Percentiles rank a stretch among this genome's conserved stretches.
These are phyloP conservation scores for Dolichoris vasculosae DNA, from an alignment of 1,140 invertebrate genomes.

Conservation along the genomic window DNA sequence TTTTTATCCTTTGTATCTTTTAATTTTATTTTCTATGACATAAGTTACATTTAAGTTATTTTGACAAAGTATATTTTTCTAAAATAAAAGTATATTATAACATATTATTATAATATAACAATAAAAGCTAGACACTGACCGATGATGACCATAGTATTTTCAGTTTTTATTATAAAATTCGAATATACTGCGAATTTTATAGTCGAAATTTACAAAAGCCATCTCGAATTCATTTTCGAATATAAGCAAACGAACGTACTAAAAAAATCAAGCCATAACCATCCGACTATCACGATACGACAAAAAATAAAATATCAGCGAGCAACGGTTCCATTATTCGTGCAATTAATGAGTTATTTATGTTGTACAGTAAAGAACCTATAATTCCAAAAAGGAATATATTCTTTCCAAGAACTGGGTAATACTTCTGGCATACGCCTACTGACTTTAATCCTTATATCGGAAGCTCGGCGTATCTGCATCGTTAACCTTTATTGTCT, in stretches of 20 bases:
- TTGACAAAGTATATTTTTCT: background rate
- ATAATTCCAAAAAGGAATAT: constrained; percentile 5
- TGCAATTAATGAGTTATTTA: constrained; percentile 46
- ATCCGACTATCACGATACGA: background rate
- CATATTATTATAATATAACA: background rate
- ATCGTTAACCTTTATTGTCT: constrained; percentile 48
- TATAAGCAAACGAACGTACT: background rate
- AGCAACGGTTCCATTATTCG: constrained; percentile 15
- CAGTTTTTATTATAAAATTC: background rate
- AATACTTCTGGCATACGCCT: background rate
- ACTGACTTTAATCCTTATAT: constrained; percentile 39
- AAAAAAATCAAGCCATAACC: constrained; percentile 11
- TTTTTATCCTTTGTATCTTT: no score
- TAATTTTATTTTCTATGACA: no score
- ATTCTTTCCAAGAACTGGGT: background rate
- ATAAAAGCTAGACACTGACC: background rate
- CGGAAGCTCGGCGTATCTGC: constrained; percentile 47
- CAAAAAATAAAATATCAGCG: constrained; percentile 5
- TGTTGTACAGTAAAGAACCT: background rate
- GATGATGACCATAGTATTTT: background rate
- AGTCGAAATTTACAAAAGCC: background rate
- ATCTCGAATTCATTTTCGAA: background rate
- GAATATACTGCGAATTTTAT: background rate
- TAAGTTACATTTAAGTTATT: background rate
- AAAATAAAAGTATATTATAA: background rate